Conservation (phyloP, 92 coral and sea anemone genomes). For the Montipora capitata region DNA sequence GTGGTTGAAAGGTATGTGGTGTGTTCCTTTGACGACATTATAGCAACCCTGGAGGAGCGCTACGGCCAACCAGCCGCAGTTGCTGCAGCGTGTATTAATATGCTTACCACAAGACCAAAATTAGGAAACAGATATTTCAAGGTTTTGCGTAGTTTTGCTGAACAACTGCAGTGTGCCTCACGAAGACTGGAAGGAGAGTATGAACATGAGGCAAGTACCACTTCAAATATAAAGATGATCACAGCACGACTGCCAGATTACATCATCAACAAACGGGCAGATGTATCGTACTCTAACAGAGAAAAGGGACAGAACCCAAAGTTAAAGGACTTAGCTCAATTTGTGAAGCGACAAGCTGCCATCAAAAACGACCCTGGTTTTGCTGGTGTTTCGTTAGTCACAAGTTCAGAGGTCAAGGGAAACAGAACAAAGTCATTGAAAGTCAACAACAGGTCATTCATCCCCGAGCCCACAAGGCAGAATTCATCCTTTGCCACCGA, state of each 20-base stretch:
- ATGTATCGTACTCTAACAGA: too few species aligned
- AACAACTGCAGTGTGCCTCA: slow-evolving; percentile 7
- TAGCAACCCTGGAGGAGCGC: slow-evolving; percentile 59
- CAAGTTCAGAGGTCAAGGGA: slow-evolving; percentile 13
- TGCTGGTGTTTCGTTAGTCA: neutral
- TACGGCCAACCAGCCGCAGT: slow-evolving; percentile 78
- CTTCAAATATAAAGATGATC: too few species aligned
- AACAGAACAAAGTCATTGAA: slow-evolving; percentile 23
- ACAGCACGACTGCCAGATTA: too few species aligned
- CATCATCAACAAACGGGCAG: slow-evolving; percentile 41
- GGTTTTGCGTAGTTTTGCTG: slow-evolving; percentile 72
- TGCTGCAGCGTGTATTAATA: slow-evolving; percentile 78
- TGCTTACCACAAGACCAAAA: slow-evolving; percentile 49
- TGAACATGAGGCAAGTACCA: slow-evolving; percentile 39
- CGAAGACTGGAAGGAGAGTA: too few species aligned
- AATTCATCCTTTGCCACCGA: too few species aligned
- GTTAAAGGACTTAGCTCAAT: too few species aligned
- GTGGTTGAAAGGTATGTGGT: slow-evolving; percentile 26
- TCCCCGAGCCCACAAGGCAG: too few species aligned
- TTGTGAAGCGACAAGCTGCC: too few species aligned
- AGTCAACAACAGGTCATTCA: neutral
- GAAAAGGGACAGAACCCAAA: too few species aligned
- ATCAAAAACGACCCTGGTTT: slow-evolving; percentile 74
- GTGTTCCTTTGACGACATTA: slow-evolving; percentile 68
- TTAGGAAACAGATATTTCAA: slow-evolving; percentile 51